Conservation (phyloP, 53 echinoderm and acorn worm species). For the Zoroaster sp. region DNA sequence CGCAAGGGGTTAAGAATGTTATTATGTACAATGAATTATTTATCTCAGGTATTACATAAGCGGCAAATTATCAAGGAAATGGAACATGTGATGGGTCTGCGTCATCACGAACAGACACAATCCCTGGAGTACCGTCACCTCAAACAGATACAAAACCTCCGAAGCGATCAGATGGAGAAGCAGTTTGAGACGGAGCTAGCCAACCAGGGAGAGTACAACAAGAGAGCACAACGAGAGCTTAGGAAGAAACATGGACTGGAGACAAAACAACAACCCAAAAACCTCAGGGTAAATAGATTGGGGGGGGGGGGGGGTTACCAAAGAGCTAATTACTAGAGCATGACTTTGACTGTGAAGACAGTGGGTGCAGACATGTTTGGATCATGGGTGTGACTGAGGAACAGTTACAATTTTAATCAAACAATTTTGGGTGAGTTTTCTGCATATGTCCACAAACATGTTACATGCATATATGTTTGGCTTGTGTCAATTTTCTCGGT, state of each 20-base stretch:
- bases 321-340: too few species aligned
- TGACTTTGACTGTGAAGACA: too few species aligned
- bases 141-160: conserved; percentile 82
- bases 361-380: too few species aligned
- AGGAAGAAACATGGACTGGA: conserved; percentile 89
- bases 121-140: conserved; percentile 81
- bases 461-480: too few species aligned
- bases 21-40: too few species aligned
- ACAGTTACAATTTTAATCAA: too few species aligned
- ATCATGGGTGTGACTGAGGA: too few species aligned
- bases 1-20: too few species aligned
- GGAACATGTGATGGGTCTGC: conserved; percentile 93
- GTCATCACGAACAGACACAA: conserved; percentile 93
- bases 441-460: too few species aligned
- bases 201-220: conserved; percentile 98
- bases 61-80: conserved; percentile 85
- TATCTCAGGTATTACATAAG: conserved; percentile 90
- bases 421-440: too few species aligned
- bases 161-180: conserved; percentile 93
- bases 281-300: conserved; percentile 73
- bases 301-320: too few species aligned
- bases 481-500: too few species aligned
- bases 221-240: conserved; percentile 83
- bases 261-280: conserved; percentile 95
- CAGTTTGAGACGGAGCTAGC: conserved; percentile 92